Percentiles rank a stretch among this genome's conserved stretches.
These are phyloP conservation scores for human DNA, from an alignment of 2,113 vertebrate genomes.

Conservation along the genomic window DNA sequence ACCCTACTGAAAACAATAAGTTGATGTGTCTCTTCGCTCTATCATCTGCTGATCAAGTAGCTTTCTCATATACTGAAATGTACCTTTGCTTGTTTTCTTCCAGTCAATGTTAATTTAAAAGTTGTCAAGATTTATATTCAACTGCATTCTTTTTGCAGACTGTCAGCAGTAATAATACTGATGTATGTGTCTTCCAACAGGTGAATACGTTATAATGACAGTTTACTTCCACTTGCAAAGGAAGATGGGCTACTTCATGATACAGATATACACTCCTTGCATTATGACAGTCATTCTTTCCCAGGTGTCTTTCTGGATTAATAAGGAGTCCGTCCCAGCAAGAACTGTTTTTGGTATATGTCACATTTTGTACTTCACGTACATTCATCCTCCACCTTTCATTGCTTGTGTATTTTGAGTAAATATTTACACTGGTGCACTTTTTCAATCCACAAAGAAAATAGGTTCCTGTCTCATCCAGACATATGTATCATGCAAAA, in stretches of 20 bases:
- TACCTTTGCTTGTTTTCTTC: constrained; percentile 47
- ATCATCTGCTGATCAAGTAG: constrained; percentile 54
- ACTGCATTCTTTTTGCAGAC: constrained; percentile 19
- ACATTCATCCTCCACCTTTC: constrained; percentile 47
- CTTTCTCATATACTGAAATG: constrained; percentile 35
- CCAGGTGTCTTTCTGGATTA: constrained; percentile 98
- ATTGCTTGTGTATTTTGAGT: constrained; percentile 70
- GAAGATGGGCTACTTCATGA: constrained; percentile 99
- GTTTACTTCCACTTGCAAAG: constrained; percentile 98
- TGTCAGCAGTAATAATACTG: constrained; percentile 70
- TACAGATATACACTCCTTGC: constrained; percentile 97
- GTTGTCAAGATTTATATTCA: constrained; percentile 53
- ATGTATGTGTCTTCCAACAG: constrained; percentile 85
- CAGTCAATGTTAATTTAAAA: not conserved
- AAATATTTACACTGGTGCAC: constrained; percentile 77
- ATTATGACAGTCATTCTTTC: constrained; percentile 98
- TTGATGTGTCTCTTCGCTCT: not conserved
- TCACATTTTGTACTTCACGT: constrained; percentile 38
- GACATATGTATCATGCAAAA: constrained; percentile 89
- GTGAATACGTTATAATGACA: constrained; percentile 98
- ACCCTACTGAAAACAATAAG: constrained; percentile 7
- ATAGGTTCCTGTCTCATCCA: constrained; percentile 91
- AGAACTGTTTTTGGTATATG: constrained; percentile 96
- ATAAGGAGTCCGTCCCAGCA: constrained; percentile 97
- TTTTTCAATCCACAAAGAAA: constrained; percentile 81